phyloP scores from a whole-genome alignment of 2,113 vertebrate species.

The Ploceus nigricollis region DNA sequence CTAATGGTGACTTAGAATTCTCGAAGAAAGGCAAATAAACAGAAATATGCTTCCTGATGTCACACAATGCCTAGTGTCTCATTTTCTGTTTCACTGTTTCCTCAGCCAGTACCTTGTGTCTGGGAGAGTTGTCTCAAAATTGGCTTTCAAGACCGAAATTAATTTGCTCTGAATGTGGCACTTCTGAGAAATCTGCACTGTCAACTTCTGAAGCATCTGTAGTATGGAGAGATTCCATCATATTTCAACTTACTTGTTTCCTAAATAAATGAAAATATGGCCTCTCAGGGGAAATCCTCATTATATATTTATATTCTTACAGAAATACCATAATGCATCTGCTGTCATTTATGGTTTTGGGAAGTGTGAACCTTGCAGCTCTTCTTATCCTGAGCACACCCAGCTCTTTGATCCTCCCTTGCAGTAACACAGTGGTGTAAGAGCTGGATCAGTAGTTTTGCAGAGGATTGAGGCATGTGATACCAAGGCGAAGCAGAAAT shows the following conservation, averaged over 20 bases:
- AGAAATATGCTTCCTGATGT: neutral
- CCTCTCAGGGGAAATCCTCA: neutral
- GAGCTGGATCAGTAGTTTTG: neutral
- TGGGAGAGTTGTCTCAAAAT: neutral
- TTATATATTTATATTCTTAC: neutral
- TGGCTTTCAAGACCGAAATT: neutral
- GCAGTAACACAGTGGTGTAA: rapidly evolving
- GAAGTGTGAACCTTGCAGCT: neutral
- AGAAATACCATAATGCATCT: neutral
- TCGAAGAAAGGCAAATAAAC: slow-evolving; percentile 43
- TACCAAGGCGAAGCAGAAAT: neutral
- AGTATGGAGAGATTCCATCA: neutral
- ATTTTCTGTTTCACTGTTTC: neutral
- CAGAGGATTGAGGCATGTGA: neutral
- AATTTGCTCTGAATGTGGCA: neutral
- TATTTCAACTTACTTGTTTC: neutral
- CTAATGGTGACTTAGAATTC: neutral
- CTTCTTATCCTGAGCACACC: neutral
- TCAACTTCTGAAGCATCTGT: neutral
- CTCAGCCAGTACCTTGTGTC: neutral
- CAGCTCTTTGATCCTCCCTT: neutral
- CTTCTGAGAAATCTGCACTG: neutral
- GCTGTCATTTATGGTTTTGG: neutral
- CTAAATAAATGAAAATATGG: neutral
- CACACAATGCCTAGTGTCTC: neutral